These are phyloP conservation scores for Acanthornis magna DNA, from an alignment of 2,797 vertebrate genomes.

Conservation along the genomic window DNA sequence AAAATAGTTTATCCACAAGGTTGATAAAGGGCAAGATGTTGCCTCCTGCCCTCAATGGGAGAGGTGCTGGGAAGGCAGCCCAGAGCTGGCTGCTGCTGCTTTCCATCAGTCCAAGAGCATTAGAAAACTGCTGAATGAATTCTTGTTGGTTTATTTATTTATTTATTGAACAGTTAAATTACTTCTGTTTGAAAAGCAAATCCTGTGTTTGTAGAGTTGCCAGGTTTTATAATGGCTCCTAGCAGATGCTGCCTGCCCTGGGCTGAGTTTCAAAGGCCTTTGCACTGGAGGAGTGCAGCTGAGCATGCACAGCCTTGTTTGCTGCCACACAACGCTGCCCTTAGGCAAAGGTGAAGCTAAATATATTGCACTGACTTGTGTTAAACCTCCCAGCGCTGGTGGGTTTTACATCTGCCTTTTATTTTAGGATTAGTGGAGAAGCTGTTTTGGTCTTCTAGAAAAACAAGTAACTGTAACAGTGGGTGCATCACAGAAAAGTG, in stretches of 20 bases:
- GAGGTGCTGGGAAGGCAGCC: neutral
- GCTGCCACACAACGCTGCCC: neutral
- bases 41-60: neutral
- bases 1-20: neutral
- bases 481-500: neutral
- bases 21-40: neutral
- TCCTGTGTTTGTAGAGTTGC: neutral
- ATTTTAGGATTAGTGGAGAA: neutral
- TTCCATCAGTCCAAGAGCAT: neutral
- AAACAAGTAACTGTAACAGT: neutral
- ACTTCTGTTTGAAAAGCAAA: neutral
- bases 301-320: neutral
- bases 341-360: neutral
- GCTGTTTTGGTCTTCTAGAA: neutral
- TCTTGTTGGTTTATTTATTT: neutral
- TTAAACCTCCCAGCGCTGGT: neutral
- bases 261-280: constrained; percentile 21
- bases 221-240: neutral
- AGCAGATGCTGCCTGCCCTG: neutral
- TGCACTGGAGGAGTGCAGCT: neutral
- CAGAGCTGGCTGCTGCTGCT: neutral
- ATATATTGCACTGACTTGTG: neutral
- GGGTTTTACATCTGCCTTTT: constrained; percentile 1
- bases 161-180: constrained; percentile 2
- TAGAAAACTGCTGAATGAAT: neutral